Percentiles rank a stretch among this genome's conserved stretches.
These are phyloP conservation scores for Aleiodes alternator DNA, from an alignment of 2,888 invertebrate genomes.

Conservation along the genomic window DNA sequence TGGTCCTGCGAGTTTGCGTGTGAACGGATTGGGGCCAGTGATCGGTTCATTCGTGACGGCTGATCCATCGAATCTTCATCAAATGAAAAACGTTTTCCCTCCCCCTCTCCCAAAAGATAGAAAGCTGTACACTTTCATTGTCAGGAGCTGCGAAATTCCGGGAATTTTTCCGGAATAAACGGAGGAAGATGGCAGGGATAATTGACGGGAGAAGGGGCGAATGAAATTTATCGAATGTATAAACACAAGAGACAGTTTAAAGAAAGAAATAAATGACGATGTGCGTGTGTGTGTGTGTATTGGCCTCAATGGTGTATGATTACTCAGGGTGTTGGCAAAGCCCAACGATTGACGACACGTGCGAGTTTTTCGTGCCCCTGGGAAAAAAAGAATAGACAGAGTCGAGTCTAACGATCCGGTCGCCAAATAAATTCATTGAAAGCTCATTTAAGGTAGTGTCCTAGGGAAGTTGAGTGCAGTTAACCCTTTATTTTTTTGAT, in stretches of 20 bases:
- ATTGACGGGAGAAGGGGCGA: constrained; percentile 21
- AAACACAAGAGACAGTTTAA: constrained; percentile 38
- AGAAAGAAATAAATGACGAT: constrained; percentile 34
- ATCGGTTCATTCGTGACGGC: constrained; percentile 42
- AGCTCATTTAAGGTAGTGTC: too few species aligned
- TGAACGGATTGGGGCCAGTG: constrained; percentile 41
- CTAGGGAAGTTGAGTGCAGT: too few species aligned
- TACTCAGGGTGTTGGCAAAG: constrained; percentile 54
- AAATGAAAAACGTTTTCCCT: background rate
- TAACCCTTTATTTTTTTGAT: background rate
- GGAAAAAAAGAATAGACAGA: constrained; percentile 46
- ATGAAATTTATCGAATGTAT: constrained; percentile 40
- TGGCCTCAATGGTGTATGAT: constrained; percentile 49
- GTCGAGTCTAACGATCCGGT: constrained; percentile 4
- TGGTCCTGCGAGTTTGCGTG: constrained; percentile 37
- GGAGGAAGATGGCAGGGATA: background rate
- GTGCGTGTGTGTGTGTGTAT: constrained; percentile 43
- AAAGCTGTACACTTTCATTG: background rate
- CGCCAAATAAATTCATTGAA: background rate
- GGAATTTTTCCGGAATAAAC: constrained; percentile 4
- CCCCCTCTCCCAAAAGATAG: background rate
- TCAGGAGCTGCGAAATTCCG: background rate
- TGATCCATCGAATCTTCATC: constrained; percentile 44
- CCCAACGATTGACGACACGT: constrained; percentile 56
- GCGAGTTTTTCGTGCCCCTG: constrained; percentile 53